Conservation (phyloP, 2,888 invertebrate species). For the Tiliacea aurago region DNA sequence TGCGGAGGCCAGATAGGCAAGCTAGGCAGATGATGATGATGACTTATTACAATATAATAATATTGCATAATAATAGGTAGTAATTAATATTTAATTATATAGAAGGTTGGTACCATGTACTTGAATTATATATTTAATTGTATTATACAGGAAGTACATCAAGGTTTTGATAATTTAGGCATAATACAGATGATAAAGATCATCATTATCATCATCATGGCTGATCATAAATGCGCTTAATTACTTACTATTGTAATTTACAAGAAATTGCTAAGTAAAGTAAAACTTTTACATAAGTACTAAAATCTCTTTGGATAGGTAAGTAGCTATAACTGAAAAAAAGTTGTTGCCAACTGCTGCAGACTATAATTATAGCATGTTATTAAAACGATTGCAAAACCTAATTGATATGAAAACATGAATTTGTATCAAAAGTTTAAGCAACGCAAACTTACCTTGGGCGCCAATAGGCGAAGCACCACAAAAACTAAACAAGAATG, state of each 20-base stretch:
- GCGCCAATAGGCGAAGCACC: background rate
- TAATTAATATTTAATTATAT: background rate
- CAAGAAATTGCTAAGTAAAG: background rate
- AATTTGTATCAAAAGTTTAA: background rate
- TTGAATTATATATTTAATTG: slow-evolving; percentile 9
- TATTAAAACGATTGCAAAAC: background rate
- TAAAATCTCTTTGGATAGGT: background rate
- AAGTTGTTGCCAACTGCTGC: background rate
- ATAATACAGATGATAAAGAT: background rate
- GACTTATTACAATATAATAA: background rate
- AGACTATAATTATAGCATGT: background rate
- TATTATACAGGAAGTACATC: slow-evolving; percentile 20
- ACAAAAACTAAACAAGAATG: slow-evolving; percentile 2
- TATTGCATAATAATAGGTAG: background rate
- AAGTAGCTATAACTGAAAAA: background rate
- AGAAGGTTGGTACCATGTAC: slow-evolving; percentile 7
- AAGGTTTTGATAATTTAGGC: slow-evolving; percentile 8
- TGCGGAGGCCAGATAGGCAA: too few relatives aligned
- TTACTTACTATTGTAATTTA: too few relatives aligned
- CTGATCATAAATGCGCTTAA: background rate
- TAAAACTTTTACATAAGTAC: background rate
- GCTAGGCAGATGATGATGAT: background rate
- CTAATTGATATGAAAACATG: slow-evolving; percentile 6
- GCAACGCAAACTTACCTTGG: slow-evolving; percentile 39
- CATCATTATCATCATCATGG: too few relatives aligned